phyloP scores from a whole-genome alignment of 37 sponge, comb jelly and placozoan species.

The Ianthella basta region DNA sequence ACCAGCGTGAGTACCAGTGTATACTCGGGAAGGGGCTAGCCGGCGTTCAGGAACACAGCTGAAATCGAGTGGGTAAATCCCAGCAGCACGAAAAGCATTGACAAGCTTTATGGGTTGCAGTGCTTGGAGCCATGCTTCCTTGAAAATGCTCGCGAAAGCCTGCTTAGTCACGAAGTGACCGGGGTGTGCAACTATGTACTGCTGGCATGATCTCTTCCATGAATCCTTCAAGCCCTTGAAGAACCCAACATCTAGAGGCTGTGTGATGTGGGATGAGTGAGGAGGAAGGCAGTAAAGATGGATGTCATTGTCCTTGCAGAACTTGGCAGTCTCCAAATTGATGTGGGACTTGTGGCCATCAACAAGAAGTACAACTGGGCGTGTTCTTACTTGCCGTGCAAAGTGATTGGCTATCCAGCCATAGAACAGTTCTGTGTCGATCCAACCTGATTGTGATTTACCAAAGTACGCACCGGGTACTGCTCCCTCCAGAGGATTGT shows the following conservation, averaged over 20 bases:
- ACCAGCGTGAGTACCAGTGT: neutral
- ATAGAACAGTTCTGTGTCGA: constrained; percentile 43
- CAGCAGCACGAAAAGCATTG: neutral
- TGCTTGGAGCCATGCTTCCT: constrained; percentile 7
- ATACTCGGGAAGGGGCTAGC: neutral
- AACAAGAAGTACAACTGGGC: constrained; percentile 26
- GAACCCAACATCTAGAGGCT: constrained; percentile 25
- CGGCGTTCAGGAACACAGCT: neutral
- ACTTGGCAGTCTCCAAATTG: constrained; percentile 2
- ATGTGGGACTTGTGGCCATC: constrained; percentile 25
- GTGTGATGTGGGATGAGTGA: constrained; percentile 29
- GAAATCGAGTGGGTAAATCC: constrained; percentile 1
- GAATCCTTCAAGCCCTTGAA: neutral
- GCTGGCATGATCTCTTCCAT: neutral
- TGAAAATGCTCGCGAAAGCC: neutral
- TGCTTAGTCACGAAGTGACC: neutral
- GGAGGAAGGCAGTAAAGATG: constrained; percentile 28
- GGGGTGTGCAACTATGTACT: neutral
- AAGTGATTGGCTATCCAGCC: constrained; percentile 63
- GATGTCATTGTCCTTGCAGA: constrained; percentile 15
- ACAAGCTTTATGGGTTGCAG: neutral
- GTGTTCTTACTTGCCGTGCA: constrained; percentile 19
- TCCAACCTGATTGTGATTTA: constrained; percentile 41
- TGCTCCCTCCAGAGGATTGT: constrained; percentile 28
- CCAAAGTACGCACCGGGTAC: constrained; percentile 35